Evolutionary conservation across 2,797 vertebrate species (phyloP).

Genomic region (Acrocephalus scirpaceus): DNA sequence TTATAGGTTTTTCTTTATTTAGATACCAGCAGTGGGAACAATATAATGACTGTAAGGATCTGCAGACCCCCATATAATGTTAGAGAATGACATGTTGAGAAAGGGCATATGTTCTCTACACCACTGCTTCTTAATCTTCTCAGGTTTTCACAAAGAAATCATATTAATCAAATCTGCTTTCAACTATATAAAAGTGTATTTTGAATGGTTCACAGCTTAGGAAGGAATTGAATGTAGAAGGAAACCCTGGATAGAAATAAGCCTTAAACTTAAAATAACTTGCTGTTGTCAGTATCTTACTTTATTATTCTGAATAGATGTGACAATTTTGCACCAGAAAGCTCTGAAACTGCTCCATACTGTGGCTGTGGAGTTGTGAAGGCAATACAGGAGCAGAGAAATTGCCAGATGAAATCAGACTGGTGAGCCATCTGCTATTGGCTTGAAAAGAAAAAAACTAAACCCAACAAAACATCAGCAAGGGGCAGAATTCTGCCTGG

Average conservation of each 20-base stretch:
- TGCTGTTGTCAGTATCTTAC: constrained; percentile 59
- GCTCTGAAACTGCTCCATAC: constrained; percentile 34
- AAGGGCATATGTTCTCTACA: constrained; percentile 69
- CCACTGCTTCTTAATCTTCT: constrained; percentile 79
- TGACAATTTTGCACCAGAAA: constrained; percentile 40
- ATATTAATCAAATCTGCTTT: constrained; percentile 82
- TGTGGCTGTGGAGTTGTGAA: constrained; percentile 22
- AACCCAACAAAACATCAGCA: neutral
- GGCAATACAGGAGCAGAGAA: neutral
- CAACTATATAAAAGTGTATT: constrained; percentile 72
- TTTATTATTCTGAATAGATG: constrained; percentile 39
- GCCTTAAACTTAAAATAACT: constrained; percentile 70
- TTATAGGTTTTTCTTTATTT: constrained; percentile 68
- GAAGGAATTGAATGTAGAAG: constrained; percentile 75
- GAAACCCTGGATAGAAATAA: constrained; percentile 78
- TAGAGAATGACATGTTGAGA: constrained; percentile 70
- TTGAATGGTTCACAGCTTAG: constrained; percentile 76
- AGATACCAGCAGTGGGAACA: constrained; percentile 59
- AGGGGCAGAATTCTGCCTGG: neutral
- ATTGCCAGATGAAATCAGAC: constrained; percentile 31
- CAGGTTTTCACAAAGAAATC: constrained; percentile 79
- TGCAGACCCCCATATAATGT: constrained; percentile 46
- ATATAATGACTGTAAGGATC: constrained; percentile 69
- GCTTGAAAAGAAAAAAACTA: neutral
- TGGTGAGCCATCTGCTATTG: constrained; percentile 29